Conservation (phyloP, 2,888 invertebrate genomes). For the Kuschelorhynchus macadamiae region DNA sequence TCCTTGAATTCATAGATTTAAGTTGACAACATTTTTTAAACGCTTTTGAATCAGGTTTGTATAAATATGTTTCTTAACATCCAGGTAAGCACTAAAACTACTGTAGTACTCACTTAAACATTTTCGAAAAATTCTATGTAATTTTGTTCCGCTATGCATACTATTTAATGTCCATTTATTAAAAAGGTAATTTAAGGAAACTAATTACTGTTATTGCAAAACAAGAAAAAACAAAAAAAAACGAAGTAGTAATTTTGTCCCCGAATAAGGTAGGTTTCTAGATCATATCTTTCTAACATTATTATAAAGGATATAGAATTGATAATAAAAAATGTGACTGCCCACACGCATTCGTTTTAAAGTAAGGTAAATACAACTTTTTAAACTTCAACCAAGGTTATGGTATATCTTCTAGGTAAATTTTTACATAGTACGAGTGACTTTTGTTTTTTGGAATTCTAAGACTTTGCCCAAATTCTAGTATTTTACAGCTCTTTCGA, state of each 20-base stretch:
- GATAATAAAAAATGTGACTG: slow-evolving; percentile 5
- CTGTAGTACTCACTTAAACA: slow-evolving; percentile 2
- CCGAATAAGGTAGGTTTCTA: slow-evolving; percentile 40
- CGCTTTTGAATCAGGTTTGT: slow-evolving; percentile 34
- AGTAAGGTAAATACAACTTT: slow-evolving; percentile 42
- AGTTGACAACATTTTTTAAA: slow-evolving; percentile 21
- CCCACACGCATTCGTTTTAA: slow-evolving; percentile 36
- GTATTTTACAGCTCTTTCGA: no score
- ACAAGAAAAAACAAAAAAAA: no score
- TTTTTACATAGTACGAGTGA: slow-evolving; percentile 24
- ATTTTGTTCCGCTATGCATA: slow-evolving; percentile 19
- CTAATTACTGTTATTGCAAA: slow-evolving; percentile 35
- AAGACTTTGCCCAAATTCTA: no score
- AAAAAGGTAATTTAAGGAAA: slow-evolving; percentile 25
- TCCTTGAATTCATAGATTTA: no score
- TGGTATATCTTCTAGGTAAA: slow-evolving; percentile 39
- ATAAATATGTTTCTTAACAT: slow-evolving; percentile 35
- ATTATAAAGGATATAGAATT: slow-evolving; percentile 16
- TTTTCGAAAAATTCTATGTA: slow-evolving; percentile 8
- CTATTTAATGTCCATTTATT: slow-evolving; percentile 37
- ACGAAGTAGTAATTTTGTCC: slow-evolving; percentile 29
- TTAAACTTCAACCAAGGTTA: slow-evolving; percentile 43
- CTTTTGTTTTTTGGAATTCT: not conserved
- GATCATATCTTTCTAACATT: slow-evolving; percentile 11
- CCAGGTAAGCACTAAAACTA: slow-evolving; percentile 37